Base-by-base conservation (phyloP, 2,113 vertebrate species). In the Redunca redunca region DNA sequence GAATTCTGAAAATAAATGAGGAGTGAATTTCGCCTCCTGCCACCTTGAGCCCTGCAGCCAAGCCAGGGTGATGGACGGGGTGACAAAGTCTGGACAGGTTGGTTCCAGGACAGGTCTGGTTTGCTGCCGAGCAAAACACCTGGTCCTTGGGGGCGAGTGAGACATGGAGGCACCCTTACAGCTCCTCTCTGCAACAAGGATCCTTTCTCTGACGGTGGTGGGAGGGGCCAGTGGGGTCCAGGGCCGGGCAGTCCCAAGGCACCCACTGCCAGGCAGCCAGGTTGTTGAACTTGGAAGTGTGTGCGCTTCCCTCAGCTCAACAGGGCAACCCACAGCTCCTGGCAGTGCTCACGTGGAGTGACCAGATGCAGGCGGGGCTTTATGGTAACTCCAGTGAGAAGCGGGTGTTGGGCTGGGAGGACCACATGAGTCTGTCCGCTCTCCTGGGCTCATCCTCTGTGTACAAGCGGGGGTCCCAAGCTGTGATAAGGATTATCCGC, bases 1-100 rank as follows among this genome's bases (percentile, higher is more conserved):
- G 17, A n/a, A 64, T 36, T 57, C 15, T 78, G 94, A 97, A 96
- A 93, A 97, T 95, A 97, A 97, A 97, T 94, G 95, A 97, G 86
- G 93, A 96, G 95, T 9, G 87, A 97, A 77, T 80, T 87, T 85
- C 5, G 1, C 90, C 94, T 96, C 64, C 88, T 88, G 83, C 93
- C 91, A 89, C 93, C 40, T n/a, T 48, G 46, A 92, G 55, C 62
- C 83, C 91, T 80, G 48, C 60, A 95, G 96, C 89, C 95, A 94
- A 94, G 89, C 84, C n/a, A 58, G 64, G 52, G 78, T 97, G 96
- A 98, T 97, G 98, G 91, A 97, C 96, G 60, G 96, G 96, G 97
- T 97, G 97, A 96, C 93, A 64, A 9, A 91, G 82, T 83, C 95
- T 95, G 80, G 87, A 33, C 82, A 40, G 84, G 50, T 30, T 46